Evolutionary conservation across 1,140 invertebrate genomes (phyloP), one percentile per base, ranked within the genome.

Genomic region (Halesus radiatus): DNA sequence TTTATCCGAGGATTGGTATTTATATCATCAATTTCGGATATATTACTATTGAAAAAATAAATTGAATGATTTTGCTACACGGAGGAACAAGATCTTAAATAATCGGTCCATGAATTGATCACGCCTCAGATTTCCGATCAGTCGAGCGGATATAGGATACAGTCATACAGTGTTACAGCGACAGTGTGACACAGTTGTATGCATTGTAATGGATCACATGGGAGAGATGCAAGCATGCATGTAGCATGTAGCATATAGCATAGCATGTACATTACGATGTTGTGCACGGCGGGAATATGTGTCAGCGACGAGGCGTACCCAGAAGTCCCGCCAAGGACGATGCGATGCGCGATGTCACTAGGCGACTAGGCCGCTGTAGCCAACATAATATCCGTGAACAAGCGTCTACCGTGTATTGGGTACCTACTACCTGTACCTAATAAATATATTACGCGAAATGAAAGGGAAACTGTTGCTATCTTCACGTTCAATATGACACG

Each of bases 221-320:
- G 80, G 80, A 81, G 74, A 78, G 74, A 78, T 78, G 72, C 80
- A 78, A 13, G 37, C 53, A 74, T 81, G 80, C 75, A 73, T 81
- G 53, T 72, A 81, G 80, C 80, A 75, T 73, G 75, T 45, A 13
- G 37, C 26, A 29, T 29, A 5, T 45, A 13, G 37, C 37, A 10
- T 45, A 45, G 37, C 37, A 10, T 45, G 37, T 13, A 53, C 79
- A 60, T 77, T 73, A 76, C 77, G 60, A 74, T 81, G 45, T 37
- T 45, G 64, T 13, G 26, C 58, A 22, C n/a, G 70, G 45, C 78
- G 53, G 75, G 80, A 66, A 81, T 72, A 78, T 78, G 80, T 78
- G 80, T 81, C 80, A 81, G 76, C 75, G 53, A 10, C 13, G 37
- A 45, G 37, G 76, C 54, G 64, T 64, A 60, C 64, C 75, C 80